These are phyloP conservation scores for Oeneis ivallda DNA, from an alignment of 2,888 invertebrate genomes.

Conservation along the genomic window DNA sequence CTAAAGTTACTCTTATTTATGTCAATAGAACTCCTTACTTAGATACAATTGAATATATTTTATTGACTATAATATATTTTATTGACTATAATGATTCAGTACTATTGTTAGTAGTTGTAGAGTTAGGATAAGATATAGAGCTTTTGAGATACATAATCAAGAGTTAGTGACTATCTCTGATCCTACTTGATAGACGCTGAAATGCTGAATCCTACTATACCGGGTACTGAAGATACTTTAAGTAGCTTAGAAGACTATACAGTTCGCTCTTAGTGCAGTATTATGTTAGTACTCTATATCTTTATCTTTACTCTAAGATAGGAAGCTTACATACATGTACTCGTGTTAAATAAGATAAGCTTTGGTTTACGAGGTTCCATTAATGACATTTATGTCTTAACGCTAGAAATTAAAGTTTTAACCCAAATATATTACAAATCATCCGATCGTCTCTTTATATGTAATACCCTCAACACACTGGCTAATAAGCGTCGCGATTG, in stretches of 20 bases:
- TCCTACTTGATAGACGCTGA: background rate
- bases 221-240: background rate
- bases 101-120: slow-evolving; percentile 17
- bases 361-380: slow-evolving; percentile 37
- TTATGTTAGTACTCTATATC: slow-evolving; percentile 1
- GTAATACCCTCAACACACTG: slow-evolving; percentile 23
- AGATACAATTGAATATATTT: slow-evolving; percentile 32
- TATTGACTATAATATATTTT: slow-evolving; percentile 29
- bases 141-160: background rate
- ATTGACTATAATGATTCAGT: slow-evolving; percentile 23
- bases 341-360: slow-evolving; percentile 30
- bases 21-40: slow-evolving; percentile 34
- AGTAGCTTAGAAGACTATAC: too few relatives aligned
- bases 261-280: too few relatives aligned
- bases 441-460: background rate
- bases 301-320: slow-evolving; percentile 9
- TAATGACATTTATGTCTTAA: slow-evolving; percentile 25
- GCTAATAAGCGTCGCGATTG: slow-evolving; percentile 15
- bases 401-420: slow-evolving; percentile 26
- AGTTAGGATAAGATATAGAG: slow-evolving; percentile 17
- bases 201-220: background rate
- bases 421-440: slow-evolving; percentile 32
- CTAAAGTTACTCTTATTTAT: slow-evolving; percentile 36
- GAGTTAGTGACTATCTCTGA: background rate
- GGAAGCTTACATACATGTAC: slow-evolving; percentile 15